Percentiles rank a stretch among this genome's conserved stretches.
Evolutionary conservation across 2,113 vertebrate species (phyloP).

Genomic region (Rafetus swinhoei): DNA sequence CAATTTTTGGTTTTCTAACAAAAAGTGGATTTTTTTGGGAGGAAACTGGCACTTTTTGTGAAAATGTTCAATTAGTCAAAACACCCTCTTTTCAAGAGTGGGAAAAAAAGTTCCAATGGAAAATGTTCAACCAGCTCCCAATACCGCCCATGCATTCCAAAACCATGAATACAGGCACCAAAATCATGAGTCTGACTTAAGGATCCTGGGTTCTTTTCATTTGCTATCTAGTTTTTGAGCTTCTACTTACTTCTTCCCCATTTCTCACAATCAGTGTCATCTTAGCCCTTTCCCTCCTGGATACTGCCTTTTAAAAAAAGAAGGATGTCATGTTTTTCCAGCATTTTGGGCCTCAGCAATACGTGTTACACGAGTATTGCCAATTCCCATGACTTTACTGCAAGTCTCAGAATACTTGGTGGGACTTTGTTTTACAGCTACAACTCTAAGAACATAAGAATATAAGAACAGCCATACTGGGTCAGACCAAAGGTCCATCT

Average conservation of each 20-base stretch:
- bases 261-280: not conserved
- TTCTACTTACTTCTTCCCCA: not conserved
- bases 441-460: not conserved
- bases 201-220: not conserved
- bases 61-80: not conserved
- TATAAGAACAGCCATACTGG: too few species aligned
- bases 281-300: not conserved
- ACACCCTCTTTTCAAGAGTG: not conserved
- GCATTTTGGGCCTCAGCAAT: not conserved
- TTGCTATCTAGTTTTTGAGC: not conserved
- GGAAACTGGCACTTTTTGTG: not conserved
- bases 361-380: not conserved
- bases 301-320: not conserved
- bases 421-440: not conserved
- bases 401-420: not conserved
- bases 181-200: not conserved
- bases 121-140: not conserved
- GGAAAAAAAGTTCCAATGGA: not conserved
- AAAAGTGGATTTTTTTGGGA: not conserved
- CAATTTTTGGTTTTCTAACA: not conserved
- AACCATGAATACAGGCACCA: not conserved
- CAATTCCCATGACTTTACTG: not conserved
- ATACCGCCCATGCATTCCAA: not conserved
- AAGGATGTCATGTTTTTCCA: not conserved
- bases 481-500: too few species aligned